These are phyloP conservation scores for Larimichthys crocea DNA, from an alignment of 2,113 vertebrate species.

Conservation along the genomic window DNA sequence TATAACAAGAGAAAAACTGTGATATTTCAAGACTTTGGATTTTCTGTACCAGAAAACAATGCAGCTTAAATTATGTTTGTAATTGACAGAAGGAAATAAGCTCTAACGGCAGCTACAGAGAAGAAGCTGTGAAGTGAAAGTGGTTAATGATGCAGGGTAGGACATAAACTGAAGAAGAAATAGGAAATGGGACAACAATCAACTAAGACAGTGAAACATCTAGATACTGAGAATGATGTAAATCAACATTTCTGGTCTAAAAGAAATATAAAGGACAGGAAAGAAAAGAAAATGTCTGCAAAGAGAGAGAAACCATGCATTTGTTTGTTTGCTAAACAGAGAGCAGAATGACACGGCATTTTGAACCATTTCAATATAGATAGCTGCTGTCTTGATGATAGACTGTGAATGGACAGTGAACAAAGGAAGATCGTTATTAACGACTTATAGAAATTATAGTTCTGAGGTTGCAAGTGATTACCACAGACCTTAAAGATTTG, in stretches of 20 bases:
- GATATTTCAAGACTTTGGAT: background rate
- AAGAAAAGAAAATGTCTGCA: background rate
- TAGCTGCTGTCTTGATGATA: conserved; percentile 1
- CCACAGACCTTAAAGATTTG: background rate
- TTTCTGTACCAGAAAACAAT: background rate
- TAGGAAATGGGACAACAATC: background rate
- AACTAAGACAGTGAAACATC: background rate
- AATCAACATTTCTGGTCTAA: background rate
- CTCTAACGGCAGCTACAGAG: background rate
- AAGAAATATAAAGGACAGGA: background rate
- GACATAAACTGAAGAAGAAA: background rate
- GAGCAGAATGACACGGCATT: conserved; percentile 30
- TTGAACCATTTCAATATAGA: conserved; percentile 9
- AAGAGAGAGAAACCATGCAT: background rate
- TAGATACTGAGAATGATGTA: background rate
- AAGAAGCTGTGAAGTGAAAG: background rate
- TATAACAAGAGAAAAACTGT: background rate
- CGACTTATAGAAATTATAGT: background rate
- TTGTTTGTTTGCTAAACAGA: conserved; percentile 3
- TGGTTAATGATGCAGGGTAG: background rate
- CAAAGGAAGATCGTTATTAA: background rate
- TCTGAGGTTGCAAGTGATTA: background rate
- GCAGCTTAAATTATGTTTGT: background rate
- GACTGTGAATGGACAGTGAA: background rate
- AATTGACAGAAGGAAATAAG: background rate